These are phyloP conservation scores for Zalophus californianus DNA, from an alignment of 2,797 vertebrate species.

Conservation along the genomic window DNA sequence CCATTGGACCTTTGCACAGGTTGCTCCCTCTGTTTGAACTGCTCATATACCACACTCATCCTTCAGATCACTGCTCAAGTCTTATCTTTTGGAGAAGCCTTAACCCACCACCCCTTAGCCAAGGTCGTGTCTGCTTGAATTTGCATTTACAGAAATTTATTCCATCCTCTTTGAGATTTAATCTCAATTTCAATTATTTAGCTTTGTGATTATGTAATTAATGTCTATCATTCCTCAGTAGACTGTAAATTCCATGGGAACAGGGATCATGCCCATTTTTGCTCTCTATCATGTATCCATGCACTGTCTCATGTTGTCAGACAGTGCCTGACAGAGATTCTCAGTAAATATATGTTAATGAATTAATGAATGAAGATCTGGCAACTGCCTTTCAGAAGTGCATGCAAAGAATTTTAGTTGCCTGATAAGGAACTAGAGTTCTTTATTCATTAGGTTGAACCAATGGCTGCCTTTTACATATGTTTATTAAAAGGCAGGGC, in stretches of 20 bases:
- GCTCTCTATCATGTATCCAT: neutral
- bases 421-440: neutral
- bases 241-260: neutral
- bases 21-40: too few relatives aligned
- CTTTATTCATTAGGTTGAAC: neutral
- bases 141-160: neutral
- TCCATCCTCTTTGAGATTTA: neutral
- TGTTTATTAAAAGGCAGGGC: neutral
- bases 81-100: neutral
- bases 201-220: neutral
- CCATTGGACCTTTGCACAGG: neutral
- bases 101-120: neutral
- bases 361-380: neutral
- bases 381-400: neutral
- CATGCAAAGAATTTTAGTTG: neutral
- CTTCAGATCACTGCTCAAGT: neutral
- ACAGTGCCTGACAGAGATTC: neutral
- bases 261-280: neutral
- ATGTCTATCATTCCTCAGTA: neutral
- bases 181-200: constrained; percentile 28
- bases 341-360: neutral
- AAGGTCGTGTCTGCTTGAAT: neutral
- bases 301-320: neutral
- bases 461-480: neutral
- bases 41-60: neutral